Evolutionary conservation across 2,888 invertebrate species (phyloP).

Genomic region (Synergus umbraculus): DNA sequence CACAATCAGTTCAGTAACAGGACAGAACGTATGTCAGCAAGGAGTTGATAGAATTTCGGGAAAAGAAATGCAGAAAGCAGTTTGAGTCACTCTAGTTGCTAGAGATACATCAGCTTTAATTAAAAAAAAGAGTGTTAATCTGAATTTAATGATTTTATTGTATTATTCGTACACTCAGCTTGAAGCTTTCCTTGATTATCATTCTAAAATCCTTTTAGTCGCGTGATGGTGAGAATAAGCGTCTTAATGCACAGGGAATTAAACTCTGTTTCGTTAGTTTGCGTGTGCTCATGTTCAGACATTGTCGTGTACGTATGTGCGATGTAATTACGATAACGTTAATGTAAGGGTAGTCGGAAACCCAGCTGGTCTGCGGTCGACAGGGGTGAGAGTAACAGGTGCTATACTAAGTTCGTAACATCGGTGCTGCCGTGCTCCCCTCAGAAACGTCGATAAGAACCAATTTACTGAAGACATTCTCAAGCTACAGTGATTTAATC

Average conservation of each 20-base stretch:
- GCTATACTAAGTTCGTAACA: conserved; percentile 61
- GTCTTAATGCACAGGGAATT: conserved; percentile 12
- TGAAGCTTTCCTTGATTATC: neutral
- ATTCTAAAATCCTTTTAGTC: neutral
- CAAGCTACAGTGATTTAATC: conserved; percentile 38
- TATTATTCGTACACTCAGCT: neutral
- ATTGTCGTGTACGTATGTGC: conserved; percentile 49
- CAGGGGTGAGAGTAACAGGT: conserved; percentile 68
- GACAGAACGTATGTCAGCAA: neutral
- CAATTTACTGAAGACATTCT: conserved; percentile 47
- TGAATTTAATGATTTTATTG: neutral
- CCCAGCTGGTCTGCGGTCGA: conserved; percentile 65
- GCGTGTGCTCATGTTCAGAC: conserved; percentile 21
- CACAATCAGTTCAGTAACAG: too few relatives aligned
- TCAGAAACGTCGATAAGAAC: conserved; percentile 47
- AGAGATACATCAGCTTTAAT: too few relatives aligned
- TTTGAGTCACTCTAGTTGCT: neutral
- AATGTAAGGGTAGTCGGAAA: conserved; percentile 66
- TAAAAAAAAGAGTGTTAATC: neutral
- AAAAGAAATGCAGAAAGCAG: neutral
- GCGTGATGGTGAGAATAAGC: conserved; percentile 24
- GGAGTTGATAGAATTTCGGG: neutral
- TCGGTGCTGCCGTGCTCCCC: conserved; percentile 26
- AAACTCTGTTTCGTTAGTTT: conserved; percentile 6
- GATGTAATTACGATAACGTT: conserved; percentile 73